Base-by-base conservation (phyloP, 2,888 invertebrate genomes). In the Rotaria socialis region DNA sequence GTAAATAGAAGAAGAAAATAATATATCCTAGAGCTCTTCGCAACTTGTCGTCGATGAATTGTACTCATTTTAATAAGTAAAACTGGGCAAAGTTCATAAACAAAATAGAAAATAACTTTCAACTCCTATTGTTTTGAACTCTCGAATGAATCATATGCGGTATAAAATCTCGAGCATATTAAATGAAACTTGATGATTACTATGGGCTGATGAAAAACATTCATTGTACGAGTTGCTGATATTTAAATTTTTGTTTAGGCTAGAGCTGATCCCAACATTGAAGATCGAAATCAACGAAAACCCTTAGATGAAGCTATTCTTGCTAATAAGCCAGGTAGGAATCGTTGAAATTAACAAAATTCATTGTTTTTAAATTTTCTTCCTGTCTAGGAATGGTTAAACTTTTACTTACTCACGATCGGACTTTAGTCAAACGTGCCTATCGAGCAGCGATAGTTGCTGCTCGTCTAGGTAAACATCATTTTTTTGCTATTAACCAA, bases 231-330 rank as follows among this genome's bases (percentile, higher is more conserved):
- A 35, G 35, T 35, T 35, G 2, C 2, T 35, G 2, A 35, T 2
- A 35, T n/a, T 24, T 4, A 75, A 75, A 22, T 5, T 67, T 67
- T 11, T 67, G 11, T 47, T n/a, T 47, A 80, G 80, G 80, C 80
- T 80, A 35, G 80, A 24, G 47, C 47, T 80, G 80, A 80, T 47
- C 43, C 47, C 24, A n/a, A 47, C n/a, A 80, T 80, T 43, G 47
- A 80, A 43, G 80, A 80, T 80, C 43, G 47, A 80, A 80, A 80
- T 80, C 80, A 80, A n/a, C 80, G 80, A 80, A 19, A 19, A n/a
- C 80, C 80, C 22, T 14, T 80, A 1, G 80, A 80, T 80, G 80
- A 80, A 80, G 80, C 80, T 24, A 24, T n/a, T 5, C 11, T 80
- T 11, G 47, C 47, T 11, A 80, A 47, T 43, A 80, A 47, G 14